Evolutionary conservation across 1,140 invertebrate genomes (phyloP), one percentile per base, ranked within the genome.

Genomic region (Protaetia brevitarsis): DNA sequence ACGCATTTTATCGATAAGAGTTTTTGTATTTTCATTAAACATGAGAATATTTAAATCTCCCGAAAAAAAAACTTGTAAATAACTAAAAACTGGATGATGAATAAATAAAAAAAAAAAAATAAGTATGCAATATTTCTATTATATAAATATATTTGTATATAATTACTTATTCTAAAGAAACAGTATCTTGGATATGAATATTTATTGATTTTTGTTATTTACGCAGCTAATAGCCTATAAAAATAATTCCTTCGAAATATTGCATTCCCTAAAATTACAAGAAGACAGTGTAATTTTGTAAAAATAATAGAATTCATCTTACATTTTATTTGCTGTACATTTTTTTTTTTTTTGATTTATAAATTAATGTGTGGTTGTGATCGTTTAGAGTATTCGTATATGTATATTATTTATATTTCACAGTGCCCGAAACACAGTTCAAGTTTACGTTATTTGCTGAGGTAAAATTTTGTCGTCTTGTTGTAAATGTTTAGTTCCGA

Each of bases 41-140:
- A 57, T 73, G 73, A 72, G 71, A 72, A 72, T 74, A 74, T 73
- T 69, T 69, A 74, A 75, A 68, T 73, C 74, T 10, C 16, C 7
- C 7, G 19, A 8, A 51, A 51, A 51, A 21, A 10, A 10, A 51
- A 41, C 57, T 29, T 73, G 72, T 75, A 74, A 37, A 75, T 71
- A 70, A 51, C 26, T 51, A 59, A 59, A 34, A 34, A 59, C 30
- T 29, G 30, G 30, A 29, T 28, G 57, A 29, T 59, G 11, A 13
- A 19, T 28, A 59, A 59, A 28, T 59, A 28, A 59, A 59, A 59
- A 59, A 59, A 6, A 59, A 59, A 59, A 19, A 19, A 31, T 29
- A 7, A 59, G n/a, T 63, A 75, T 72, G 72, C 71, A 75, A 75
- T 75, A 73, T 75, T 73, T 74, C 74, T 69, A n/a, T n/a, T n/a